These are phyloP conservation scores for Cottus gobio DNA, from an alignment of 2,113 vertebrate species.

Conservation along the genomic window DNA sequence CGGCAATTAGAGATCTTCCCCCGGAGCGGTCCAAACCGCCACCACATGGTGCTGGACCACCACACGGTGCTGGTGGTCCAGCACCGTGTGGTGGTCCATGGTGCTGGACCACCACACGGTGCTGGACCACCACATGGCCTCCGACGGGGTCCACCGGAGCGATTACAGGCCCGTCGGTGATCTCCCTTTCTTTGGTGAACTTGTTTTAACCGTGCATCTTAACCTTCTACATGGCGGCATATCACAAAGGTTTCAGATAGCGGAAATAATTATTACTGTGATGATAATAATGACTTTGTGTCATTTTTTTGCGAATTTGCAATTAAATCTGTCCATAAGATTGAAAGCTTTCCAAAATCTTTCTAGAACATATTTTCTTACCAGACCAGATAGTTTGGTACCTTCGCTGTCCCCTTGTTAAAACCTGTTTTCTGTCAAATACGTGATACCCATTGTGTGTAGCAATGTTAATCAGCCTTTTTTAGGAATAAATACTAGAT, in stretches of 20 bases:
- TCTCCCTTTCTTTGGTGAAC: neutral
- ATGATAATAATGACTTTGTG: neutral
- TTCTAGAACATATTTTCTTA: too few relatives aligned
- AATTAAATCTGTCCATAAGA: too few relatives aligned
- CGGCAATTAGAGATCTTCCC: slow-evolving; percentile 42
- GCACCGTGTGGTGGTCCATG: too few relatives aligned
- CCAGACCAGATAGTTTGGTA: too few relatives aligned
- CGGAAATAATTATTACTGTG: neutral
- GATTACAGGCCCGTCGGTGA: slow-evolving; percentile 23
- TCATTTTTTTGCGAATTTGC: too few relatives aligned
- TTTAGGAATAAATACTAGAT: too few relatives aligned
- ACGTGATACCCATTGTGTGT: neutral
- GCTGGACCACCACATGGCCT: too few relatives aligned
- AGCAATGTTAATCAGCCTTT: neutral
- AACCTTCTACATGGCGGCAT: neutral
- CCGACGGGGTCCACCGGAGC: too few relatives aligned
- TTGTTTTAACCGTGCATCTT: neutral
- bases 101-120: too few relatives aligned
- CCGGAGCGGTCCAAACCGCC: slow-evolving; percentile 31
- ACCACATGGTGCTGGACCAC: too few relatives aligned
- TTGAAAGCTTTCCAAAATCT: too few relatives aligned
- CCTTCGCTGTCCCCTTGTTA: neutral
- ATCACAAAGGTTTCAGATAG: neutral
- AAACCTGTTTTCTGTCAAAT: neutral
- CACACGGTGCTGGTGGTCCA: too few relatives aligned